Evolutionary conservation across 2,797 vertebrate genomes (phyloP).

Genomic region (Valencia hispanica): DNA sequence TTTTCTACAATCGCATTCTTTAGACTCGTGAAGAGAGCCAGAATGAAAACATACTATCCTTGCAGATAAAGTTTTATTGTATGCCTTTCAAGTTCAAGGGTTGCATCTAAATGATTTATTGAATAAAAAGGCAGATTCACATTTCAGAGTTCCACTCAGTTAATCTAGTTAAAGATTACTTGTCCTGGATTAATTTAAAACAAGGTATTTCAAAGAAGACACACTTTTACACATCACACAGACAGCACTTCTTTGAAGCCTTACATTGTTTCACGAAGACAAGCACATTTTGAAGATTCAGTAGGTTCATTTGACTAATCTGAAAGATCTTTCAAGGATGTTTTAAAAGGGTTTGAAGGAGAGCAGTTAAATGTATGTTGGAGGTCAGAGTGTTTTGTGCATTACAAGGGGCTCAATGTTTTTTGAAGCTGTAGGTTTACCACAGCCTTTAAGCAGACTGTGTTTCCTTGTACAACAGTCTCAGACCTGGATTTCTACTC

Average conservation of each 20-base stretch:
- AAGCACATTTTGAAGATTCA: background rate
- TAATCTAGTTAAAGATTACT: background rate
- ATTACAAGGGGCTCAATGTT: background rate
- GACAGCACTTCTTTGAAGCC: background rate
- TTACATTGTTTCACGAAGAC: background rate
- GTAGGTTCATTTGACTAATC: background rate
- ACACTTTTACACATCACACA: no score
- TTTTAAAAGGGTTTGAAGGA: background rate
- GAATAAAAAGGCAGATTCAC: background rate
- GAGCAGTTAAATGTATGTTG: background rate
- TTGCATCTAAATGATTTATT: background rate
- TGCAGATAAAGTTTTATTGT: no score
- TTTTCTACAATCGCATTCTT: no score
- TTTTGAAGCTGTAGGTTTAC: constrained; percentile 7
- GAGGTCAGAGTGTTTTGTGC: background rate
- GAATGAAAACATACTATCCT: no score
- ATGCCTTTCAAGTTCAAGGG: background rate
- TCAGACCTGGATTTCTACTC: constrained; percentile 48
- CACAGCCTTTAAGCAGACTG: constrained; percentile 5
- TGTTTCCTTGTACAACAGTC: constrained; percentile 19
- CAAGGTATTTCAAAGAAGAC: background rate
- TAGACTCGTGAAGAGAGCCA: no score
- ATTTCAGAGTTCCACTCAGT: background rate
- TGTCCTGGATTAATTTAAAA: background rate
- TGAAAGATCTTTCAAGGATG: background rate